phyloP scores from a whole-genome alignment of 2,797 vertebrate species.

The Gallinago solitaria region DNA sequence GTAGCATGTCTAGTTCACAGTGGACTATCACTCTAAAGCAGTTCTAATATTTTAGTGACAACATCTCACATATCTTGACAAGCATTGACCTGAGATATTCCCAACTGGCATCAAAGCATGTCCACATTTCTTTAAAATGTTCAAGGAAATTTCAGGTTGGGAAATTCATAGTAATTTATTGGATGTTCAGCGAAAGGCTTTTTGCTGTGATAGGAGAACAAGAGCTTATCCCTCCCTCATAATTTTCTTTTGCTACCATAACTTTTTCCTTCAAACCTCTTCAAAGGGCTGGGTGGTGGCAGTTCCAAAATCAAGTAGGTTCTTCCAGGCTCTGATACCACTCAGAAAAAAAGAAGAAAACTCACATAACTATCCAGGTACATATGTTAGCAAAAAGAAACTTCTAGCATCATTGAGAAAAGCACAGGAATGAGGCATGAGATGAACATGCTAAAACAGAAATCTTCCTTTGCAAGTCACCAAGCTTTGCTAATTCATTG shows the following conservation, averaged over 20 bases:
- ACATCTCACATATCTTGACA: neutral
- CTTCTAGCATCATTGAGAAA: neutral
- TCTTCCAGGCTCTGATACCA: neutral
- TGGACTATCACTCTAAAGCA: neutral
- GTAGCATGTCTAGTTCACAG: neutral
- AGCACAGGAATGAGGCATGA: neutral
- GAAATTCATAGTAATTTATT: neutral
- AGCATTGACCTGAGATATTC: neutral
- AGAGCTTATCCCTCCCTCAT: neutral
- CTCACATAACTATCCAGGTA: neutral
- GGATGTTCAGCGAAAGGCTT: neutral
- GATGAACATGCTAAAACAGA: neutral
- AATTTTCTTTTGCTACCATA: neutral
- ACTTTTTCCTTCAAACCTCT: neutral
- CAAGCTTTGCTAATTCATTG: neutral
- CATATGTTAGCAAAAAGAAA: neutral
- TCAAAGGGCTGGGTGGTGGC: neutral
- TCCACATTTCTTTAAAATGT: neutral
- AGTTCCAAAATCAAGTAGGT: neutral
- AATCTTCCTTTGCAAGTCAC: neutral
- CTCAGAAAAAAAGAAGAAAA: neutral
- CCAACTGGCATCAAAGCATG: rapidly evolving
- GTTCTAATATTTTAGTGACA: neutral
- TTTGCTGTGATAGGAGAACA: neutral
- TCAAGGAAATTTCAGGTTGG: neutral